Evolutionary conservation across 2,888 invertebrate genomes (phyloP), one percentile per base, ranked within the genome.

Genomic region (Callosobruchus maculatus): DNA sequence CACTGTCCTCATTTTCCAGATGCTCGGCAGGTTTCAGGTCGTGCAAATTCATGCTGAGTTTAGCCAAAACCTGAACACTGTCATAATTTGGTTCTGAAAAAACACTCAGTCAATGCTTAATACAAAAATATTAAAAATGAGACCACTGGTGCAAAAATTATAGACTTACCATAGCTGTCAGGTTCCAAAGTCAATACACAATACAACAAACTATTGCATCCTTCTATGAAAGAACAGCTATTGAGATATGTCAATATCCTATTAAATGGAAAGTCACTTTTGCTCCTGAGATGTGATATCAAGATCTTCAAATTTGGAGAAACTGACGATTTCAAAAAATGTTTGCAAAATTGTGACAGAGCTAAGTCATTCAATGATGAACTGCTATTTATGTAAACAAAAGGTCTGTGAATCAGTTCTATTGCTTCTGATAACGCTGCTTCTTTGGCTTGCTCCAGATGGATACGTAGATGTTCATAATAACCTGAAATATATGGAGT

Each of bases 361-460:
- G 89, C 85, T 9, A 89, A 88, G 84, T 87, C 89, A 77, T 82
- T 82, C 84, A 89, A 91, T 70, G 89, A 87, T 70, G 87, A 80
- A 20, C 78, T 76, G 13, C 80, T 77, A 69, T 89, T 86, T 70
- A 92, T 88, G 76, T 92, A 88, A 49, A 89, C 88, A 73, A 97
- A 88, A 0, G 97, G 96, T 78, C 94, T 90, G 80, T 93, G 90
- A 74, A 97, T 91, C 82, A 97, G 90, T 81, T 93, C 92, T 74
- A 95, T 87, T 0, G 96, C 88, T 76, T 93, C 90, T 69, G 94
- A 93, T 31, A 72, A 18, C 74, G 79, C 92, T 90, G 79, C 93
- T 87, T 9, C 68, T 71, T 26, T 22, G 4, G 66, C 88, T 71
- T 74, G 77, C 78, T 95, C 94, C 79, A 97, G 84, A 72, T 96